Percentiles rank a stretch among this genome's conserved stretches.
phyloP scores from a whole-genome alignment of 35 echinoderm and acorn worm genomes.

The Holothuria glaberrima region DNA sequence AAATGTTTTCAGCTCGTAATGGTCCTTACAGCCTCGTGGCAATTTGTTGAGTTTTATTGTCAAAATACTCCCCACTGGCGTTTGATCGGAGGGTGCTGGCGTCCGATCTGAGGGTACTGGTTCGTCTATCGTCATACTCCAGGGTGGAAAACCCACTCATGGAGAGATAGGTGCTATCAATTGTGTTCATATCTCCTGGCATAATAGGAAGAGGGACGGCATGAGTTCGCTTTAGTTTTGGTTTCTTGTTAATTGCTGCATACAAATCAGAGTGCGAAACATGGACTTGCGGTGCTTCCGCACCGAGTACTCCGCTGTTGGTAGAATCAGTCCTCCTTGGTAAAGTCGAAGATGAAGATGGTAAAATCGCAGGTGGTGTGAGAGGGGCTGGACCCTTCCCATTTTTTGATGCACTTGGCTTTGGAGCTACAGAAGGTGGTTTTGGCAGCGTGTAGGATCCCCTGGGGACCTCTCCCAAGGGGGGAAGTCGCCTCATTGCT shows the following conservation, averaged over 20 bases:
- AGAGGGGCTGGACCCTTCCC: background rate
- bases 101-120: background rate
- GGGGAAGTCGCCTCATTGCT: background rate
- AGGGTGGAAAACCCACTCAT: slow-evolving; percentile 10
- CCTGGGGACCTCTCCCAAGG: background rate
- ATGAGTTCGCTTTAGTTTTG: slow-evolving; percentile 26
- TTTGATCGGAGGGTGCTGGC: background rate
- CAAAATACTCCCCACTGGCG: slow-evolving; percentile 35
- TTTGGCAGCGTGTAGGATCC: slow-evolving; percentile 24
- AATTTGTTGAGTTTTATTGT: background rate
- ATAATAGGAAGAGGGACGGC: background rate
- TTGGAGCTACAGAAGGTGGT: background rate
- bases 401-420: no score
- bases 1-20: background rate
- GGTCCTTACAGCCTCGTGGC: slow-evolving; percentile 5
- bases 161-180: slow-evolving; percentile 21
- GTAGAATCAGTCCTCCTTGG: background rate
- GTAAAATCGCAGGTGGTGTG: no score
- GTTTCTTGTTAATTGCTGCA: slow-evolving; percentile 34
- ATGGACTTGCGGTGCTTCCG: background rate
- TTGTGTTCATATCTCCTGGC: slow-evolving; percentile 5
- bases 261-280: slow-evolving; percentile 23
- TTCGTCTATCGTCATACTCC: background rate
- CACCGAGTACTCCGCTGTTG: background rate
- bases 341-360: background rate